Evolutionary conservation across 2,797 vertebrate genomes (phyloP).

Genomic region (Salarias fasciatus): DNA sequence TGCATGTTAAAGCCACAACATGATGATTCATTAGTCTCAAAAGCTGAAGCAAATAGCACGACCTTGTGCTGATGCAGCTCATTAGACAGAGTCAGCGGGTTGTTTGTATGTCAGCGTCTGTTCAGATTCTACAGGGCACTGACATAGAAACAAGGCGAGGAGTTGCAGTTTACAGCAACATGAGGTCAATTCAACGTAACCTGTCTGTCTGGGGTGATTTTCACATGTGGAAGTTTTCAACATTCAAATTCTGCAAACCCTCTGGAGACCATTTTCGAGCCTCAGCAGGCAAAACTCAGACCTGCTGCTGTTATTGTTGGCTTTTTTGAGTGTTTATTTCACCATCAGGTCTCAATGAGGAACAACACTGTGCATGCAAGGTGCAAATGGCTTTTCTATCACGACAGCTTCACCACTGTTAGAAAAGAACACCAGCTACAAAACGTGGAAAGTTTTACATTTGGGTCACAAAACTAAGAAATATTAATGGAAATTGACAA

Average conservation of each 20-base stretch:
- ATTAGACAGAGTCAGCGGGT: no score
- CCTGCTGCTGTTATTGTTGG: background rate
- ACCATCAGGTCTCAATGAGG: slow-evolving; percentile 76
- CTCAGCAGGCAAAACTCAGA: slow-evolving; percentile 4
- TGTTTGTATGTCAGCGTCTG: no score
- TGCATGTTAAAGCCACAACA: no score
- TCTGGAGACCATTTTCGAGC: background rate
- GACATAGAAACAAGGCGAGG: slow-evolving; percentile 5
- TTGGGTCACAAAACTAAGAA: no score
- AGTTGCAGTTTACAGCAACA: slow-evolving; percentile 5
- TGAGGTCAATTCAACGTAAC: slow-evolving; percentile 3
- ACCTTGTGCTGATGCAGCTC: no score
- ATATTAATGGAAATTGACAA: no score
- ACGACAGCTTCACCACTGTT: slow-evolving; percentile 15
- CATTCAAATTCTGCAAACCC: slow-evolving; percentile 1
- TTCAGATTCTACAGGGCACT: background rate
- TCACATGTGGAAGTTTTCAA: slow-evolving; percentile 8
- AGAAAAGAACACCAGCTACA: slow-evolving; percentile 14
- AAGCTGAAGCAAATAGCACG: slow-evolving; percentile 23
- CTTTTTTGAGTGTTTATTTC: slow-evolving; percentile 12
- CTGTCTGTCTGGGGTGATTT: no score
- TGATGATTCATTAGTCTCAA: slow-evolving; percentile 7
- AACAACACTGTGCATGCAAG: slow-evolving; percentile 55
- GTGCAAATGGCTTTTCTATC: slow-evolving; percentile 44
- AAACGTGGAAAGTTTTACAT: background rate